Evolutionary conservation across 2,113 vertebrate species (phyloP), one percentile per base, ranked within the genome.

Genomic region (Orientallactaga bullata): DNA sequence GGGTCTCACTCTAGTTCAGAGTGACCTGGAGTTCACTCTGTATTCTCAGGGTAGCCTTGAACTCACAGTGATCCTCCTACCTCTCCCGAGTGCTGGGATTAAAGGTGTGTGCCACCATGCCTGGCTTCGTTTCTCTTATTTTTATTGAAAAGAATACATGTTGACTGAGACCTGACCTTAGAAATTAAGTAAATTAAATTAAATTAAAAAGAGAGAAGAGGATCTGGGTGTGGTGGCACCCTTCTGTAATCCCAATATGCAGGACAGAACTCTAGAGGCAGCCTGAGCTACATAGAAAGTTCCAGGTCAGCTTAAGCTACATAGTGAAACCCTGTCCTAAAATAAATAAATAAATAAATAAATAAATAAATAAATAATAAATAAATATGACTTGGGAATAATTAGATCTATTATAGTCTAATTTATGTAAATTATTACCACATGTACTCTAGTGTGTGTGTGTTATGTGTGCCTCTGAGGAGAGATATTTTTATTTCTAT

Each of bases 401-500:
- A 78, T 28, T 37, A 90, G 47, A 58, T 80, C 35, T 69, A 91
- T 80, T 73, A 78, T 47, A n/a, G 89, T 66, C 47, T 5, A 37
- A 30, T 37, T 82, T 5, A 73, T 58, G 21, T 61, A 61, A 39
- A n/a, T 20, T 74, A 5, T 85, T 12, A 68, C 16, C 89, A 2
- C 42, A 17, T 82, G 39, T 79, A 28, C 18, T n/a, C 10, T 60
- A 13, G 4, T 51, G 5, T 17, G 1, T 39, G 16, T 35, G 8
- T 47, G 42, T 47, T 47, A 47, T 90, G 17, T 32, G 16, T 35
- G 21, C 8, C 30, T 79, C 15, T 26, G 20, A 78, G 13, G 55
- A n/a, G 21, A 60, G 55, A 24, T 76, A 15, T 23, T 91, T 88
- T 93, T 5, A 42, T 65, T 77, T 89, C 80, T 82, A 69, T 89